A percentile compares a stretch with the other conserved stretches of the same genome.
These are phyloP conservation scores for Apocheima hispidaria DNA, from an alignment of 2,888 invertebrate genomes.

Conservation along the genomic window DNA sequence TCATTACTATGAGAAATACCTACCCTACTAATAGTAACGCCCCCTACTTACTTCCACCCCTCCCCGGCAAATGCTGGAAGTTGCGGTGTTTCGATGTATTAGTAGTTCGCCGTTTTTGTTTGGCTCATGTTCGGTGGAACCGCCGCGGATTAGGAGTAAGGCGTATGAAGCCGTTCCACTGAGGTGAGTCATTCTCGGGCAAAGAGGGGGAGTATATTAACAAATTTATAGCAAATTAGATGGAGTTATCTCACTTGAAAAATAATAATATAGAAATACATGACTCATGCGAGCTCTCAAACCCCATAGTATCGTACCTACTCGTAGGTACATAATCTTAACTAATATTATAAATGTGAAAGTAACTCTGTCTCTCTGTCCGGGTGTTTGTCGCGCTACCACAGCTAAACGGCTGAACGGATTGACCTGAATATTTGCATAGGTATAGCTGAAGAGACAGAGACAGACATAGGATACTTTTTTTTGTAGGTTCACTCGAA, in stretches of 20 bases:
- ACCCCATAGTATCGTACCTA: too few species aligned
- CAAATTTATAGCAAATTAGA: conserved; percentile 20
- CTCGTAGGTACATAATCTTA: too few species aligned
- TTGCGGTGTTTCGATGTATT: conserved; percentile 57
- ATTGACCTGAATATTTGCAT: too few species aligned
- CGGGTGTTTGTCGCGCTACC: too few species aligned
- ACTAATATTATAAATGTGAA: too few species aligned
- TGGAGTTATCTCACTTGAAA: background rate
- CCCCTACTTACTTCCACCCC: background rate
- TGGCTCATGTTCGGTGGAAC: conserved; percentile 21
- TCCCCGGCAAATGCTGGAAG: conserved; percentile 46
- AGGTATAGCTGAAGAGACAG: too few species aligned
- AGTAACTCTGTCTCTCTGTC: too few species aligned
- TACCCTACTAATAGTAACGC: too few species aligned
- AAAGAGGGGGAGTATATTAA: background rate
- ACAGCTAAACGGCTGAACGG: too few species aligned
- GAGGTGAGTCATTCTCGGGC: conserved; percentile 20
- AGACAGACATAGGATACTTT: too few species aligned
- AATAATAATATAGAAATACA: background rate
- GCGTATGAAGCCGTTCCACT: conserved; percentile 25
- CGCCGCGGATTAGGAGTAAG: conserved; percentile 33
- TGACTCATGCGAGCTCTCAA: background rate
- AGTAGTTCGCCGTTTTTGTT: conserved; percentile 31
- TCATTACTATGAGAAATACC: background rate
- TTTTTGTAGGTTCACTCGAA: too few species aligned